These are phyloP conservation scores for Xenopus petersii DNA, from an alignment of 2,797 vertebrate species.

Conservation along the genomic window DNA sequence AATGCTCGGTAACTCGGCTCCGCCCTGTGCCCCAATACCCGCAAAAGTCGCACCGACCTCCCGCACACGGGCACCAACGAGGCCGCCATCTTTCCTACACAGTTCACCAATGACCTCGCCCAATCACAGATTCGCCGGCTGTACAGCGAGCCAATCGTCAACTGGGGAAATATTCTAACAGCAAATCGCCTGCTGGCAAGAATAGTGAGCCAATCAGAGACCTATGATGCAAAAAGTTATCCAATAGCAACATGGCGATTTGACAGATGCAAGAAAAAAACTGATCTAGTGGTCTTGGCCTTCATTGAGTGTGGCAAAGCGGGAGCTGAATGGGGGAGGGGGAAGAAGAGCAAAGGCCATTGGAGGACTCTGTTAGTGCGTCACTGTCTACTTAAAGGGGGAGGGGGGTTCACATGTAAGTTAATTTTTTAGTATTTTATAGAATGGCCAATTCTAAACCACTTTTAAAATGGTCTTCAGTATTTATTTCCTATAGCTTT, in stretches of 20 bases:
- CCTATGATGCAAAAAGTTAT: background rate
- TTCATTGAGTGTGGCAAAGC: background rate
- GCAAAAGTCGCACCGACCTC: constrained; percentile 24
- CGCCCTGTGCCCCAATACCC: background rate
- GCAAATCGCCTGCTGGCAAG: background rate
- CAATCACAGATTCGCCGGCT: constrained; percentile 28
- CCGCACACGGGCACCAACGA: constrained; percentile 37
- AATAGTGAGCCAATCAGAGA: constrained; percentile 5
- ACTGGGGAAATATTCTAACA: rapidly evolving
- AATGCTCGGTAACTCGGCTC: background rate
- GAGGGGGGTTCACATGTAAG: no score
- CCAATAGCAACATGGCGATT: background rate
- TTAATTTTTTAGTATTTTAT: no score
- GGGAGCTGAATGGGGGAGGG: background rate
- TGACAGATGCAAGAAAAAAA: background rate
- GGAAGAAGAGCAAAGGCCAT: no score
- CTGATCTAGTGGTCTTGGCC: background rate
- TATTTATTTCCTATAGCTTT: no score
- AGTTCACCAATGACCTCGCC: background rate
- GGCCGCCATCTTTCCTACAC: constrained; percentile 30
- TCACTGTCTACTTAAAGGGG: no score
- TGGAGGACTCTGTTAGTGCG: no score
- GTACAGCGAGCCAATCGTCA: background rate
- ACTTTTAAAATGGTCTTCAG: no score
- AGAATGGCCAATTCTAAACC: no score